Base-by-base conservation (phyloP, 2,797 vertebrate genomes). In the Myotis daubentonii region DNA sequence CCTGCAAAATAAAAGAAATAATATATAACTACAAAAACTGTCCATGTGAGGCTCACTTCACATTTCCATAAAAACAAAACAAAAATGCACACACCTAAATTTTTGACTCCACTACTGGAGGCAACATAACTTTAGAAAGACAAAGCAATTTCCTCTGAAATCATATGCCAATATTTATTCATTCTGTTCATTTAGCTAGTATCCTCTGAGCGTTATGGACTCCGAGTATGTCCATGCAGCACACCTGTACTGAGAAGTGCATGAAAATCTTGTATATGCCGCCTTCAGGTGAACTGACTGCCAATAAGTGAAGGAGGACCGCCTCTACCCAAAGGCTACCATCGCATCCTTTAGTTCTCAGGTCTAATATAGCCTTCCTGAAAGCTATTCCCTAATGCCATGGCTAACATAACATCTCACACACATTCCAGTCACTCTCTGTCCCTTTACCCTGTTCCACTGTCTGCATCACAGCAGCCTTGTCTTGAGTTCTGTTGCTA, bases 1-100 rank as follows among this genome's bases (percentile, higher is more conserved):
- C 60, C 97, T 98, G 53, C 23, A 95, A 95, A 4, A 91, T 38
- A 94, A 85, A 16, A 98, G 79, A 95, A 92, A 96, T 65, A 94
- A 36, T 0, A 3, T 89, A 22, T 44, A 83, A 20, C 44, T 87
- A 23, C 5, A 60, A 82, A 25, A 55, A 47, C 80, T 92, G 11
- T 84, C 93, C 93, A 60, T 0, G 0, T 5, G 1, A 88, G 17
- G 0, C 9, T 71, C 57, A 68, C 47, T 25, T 71, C 94, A 15
- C 57, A 90, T 72, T 91, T 87, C 60, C 70, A 16, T 33, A 30
- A 97, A 33, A 30, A 97, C 13, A 2, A 16, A 4, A 55, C 55
- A 51, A 79, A 72, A 57, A 82, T 23, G 13, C 19, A 57, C 4
- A 25, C 4, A 36, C 10, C 30, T 28, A 33, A 93, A 72, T 44